Evolutionary conservation across 1,140 invertebrate species (phyloP).

Genomic region (Saccostrea echinata): DNA sequence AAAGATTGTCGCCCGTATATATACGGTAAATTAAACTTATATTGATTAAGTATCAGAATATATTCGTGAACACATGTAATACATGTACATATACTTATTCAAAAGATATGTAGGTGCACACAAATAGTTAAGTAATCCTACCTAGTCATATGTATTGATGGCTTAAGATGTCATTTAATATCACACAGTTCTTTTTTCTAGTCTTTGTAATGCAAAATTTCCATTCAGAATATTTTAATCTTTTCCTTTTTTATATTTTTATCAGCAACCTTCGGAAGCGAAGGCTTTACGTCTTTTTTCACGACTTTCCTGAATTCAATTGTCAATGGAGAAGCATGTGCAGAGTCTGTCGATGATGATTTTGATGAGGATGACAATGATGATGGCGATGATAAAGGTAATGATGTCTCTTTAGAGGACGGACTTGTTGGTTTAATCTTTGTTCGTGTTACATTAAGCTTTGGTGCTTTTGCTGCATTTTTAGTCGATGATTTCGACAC

Average conservation of each 20-base stretch:
- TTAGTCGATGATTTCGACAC: neutral
- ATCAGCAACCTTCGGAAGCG: neutral
- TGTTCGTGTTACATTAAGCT: neutral
- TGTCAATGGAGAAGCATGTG: neutral
- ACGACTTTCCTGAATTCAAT: neutral
- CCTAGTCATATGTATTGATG: too few relatives aligned
- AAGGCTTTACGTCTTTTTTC: neutral
- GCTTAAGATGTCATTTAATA: too few relatives aligned
- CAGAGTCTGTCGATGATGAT: too few relatives aligned
- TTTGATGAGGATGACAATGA: neutral
- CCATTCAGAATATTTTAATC: neutral
- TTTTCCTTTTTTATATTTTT: neutral
- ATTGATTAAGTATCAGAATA: too few relatives aligned
- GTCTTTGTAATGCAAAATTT: too few relatives aligned
- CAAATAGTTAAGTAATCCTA: too few relatives aligned
- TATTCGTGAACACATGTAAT: too few relatives aligned
- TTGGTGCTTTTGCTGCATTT: neutral
- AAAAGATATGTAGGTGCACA: too few relatives aligned
- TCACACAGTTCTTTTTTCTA: too few relatives aligned
- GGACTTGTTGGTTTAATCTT: neutral
- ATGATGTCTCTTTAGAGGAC: constrained; percentile 4
- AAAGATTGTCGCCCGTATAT: too few relatives aligned
- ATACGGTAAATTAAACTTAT: too few relatives aligned
- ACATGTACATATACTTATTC: too few relatives aligned
- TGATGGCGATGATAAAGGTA: neutral